Base-by-base conservation (phyloP, 1,140 invertebrate genomes). In the Leptinotarsa undecemlineata region DNA sequence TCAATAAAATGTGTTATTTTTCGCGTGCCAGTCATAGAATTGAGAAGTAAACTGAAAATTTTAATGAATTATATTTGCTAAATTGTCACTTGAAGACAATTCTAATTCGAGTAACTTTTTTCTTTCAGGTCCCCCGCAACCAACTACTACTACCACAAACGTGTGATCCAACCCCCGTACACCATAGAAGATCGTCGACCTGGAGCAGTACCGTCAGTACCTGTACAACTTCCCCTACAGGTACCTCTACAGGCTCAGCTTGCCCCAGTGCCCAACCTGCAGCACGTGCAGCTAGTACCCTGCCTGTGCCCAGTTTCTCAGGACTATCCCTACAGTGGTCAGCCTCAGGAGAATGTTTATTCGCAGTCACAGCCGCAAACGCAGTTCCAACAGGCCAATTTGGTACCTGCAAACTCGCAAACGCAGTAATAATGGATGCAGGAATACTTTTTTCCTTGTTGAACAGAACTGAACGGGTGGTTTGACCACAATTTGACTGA, bases 251-350 rank as follows among this genome's bases (percentile, higher is more conserved):
- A 76, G 71, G 78, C 81, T 15, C 76, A 75, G 42, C 57, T 82
- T 1, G 57, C 73, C 26, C 79, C 80, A 15, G 20, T 70, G 3
- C 48, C 75, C 11, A 74, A 70, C 15, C 51, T 82, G 17, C 87
- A 88, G 73, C 80, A 82, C 63, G 87, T 89, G 0, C 87, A 89
- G 75, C 77, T 89, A 2, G 87, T 89, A 2, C 88, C 88, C 0
- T 89, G 88, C 77, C 86, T 88, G 85, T 89, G 88, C 77, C 88
- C 88, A 8, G 76, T 80, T 1, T 72, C 57, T 23, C 74, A 77
- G 42, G 78, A 80, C 26, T 79, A 74, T 67, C 5, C 71, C 3
- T 76, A 80, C 21, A 71, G 71, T 17, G 75, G 74, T n/a, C 42
- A 26, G 51, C 51, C 68, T 5, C 71, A 78, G n/a, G 73, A 76